These are phyloP conservation scores for Cepaea hortensis DNA, from an alignment of 2,888 invertebrate genomes.

Conservation along the genomic window DNA sequence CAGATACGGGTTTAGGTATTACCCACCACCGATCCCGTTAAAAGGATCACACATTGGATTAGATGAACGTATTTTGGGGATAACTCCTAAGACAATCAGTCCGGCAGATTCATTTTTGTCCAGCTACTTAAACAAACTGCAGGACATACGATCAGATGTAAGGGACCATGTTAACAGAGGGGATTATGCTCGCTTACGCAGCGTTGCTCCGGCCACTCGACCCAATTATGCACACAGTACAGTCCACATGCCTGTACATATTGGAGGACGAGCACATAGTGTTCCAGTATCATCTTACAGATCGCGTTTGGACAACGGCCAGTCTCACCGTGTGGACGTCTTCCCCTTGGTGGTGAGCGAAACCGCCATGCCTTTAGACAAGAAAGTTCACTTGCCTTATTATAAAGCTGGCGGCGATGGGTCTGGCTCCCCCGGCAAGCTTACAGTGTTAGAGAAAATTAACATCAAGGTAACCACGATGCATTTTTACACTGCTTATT, in stretches of 20 bases:
- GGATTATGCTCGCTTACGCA: conserved; percentile 35
- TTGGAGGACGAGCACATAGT: conserved; percentile 45
- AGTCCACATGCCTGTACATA: conserved; percentile 46
- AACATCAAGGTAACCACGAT: conserved; percentile 66
- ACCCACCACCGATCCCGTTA: conserved; percentile 65
- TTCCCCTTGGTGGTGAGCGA: conserved; percentile 53
- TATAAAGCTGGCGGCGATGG: conserved; percentile 43
- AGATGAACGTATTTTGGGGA: conserved; percentile 48
- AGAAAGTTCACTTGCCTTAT: conserved; percentile 44
- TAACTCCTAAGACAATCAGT: conserved; percentile 37
- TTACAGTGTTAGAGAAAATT: conserved; percentile 67
- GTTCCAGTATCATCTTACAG: conserved; percentile 55
- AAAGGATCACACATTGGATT: conserved; percentile 55
- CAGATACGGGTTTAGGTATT: conserved; percentile 64
- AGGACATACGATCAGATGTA: conserved; percentile 49
- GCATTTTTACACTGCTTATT: neutral
- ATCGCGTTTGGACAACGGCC: conserved; percentile 54
- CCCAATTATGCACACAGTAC: conserved; percentile 33
- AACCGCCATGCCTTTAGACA: conserved; percentile 47
- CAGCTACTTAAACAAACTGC: conserved; percentile 53
- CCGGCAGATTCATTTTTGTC: conserved; percentile 52
- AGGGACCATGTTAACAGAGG: conserved; percentile 49
- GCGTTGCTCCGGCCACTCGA: conserved; percentile 29
- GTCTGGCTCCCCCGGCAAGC: conserved; percentile 52
- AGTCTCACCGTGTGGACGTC: conserved; percentile 55